A percentile compares a stretch with the other conserved stretches of the same genome.
Conservation (phyloP, 1,140 invertebrate species). For the Bombus polaris region DNA sequence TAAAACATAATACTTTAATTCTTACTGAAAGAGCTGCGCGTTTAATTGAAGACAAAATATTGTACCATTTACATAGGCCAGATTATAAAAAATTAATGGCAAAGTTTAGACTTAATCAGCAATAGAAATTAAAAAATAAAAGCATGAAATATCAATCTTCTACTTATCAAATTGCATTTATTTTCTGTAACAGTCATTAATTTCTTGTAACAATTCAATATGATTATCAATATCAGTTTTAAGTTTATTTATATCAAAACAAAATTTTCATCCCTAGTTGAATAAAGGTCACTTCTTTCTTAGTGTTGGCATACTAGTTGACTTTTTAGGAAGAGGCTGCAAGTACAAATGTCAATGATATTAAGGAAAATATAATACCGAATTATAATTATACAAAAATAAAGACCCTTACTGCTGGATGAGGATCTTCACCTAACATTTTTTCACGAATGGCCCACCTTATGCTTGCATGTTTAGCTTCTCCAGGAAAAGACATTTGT, state of each 20-base stretch:
- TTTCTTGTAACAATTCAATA: background rate
- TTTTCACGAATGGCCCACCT: constrained; percentile 86
- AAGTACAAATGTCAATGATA: constrained; percentile 51
- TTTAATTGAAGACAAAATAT: constrained; percentile 92
- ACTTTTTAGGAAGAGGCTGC: constrained; percentile 73
- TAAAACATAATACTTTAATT: constrained; percentile 97
- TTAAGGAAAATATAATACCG: constrained; percentile 1
- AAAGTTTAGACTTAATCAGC: constrained; percentile 66
- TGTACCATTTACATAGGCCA: constrained; percentile 89
- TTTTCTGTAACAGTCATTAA: constrained; percentile 5
- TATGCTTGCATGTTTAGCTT: constrained; percentile 84
- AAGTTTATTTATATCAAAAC: background rate
- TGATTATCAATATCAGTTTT: background rate
- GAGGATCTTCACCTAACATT: constrained; percentile 82
- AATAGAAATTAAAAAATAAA: constrained; percentile 44
- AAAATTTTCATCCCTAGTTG: constrained; percentile 5
- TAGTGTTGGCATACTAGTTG: constrained; percentile 52
- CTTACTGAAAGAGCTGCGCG: constrained; percentile 93
- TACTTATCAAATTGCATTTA: constrained; percentile 12
- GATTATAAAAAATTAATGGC: constrained; percentile 76
- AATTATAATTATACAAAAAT: constrained; percentile 1
- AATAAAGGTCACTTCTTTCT: constrained; percentile 46
- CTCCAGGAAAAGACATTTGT: constrained; percentile 88
- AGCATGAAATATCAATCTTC: constrained; percentile 17
- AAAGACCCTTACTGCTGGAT: constrained; percentile 72